phyloP scores from a whole-genome alignment of 1,140 invertebrate species.

The Psilanteris sp. region DNA sequence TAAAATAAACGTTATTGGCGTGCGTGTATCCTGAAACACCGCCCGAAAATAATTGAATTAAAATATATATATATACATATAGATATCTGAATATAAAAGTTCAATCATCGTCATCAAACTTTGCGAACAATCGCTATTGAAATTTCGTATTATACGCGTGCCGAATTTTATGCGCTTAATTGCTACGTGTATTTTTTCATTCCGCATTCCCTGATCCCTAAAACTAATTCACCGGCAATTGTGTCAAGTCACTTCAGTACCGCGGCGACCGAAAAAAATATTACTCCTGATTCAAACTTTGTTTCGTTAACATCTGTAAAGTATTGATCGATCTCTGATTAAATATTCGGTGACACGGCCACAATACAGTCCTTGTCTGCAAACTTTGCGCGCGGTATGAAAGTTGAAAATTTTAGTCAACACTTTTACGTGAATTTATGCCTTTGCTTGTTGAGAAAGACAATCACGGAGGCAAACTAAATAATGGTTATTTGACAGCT shows the following conservation, averaged over 20 bases:
- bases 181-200: not conserved
- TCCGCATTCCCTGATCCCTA: not conserved
- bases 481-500: constrained; percentile 52
- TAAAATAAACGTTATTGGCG: constrained; percentile 21
- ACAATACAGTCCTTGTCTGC: constrained; percentile 17
- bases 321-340: constrained; percentile 42
- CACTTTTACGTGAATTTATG: constrained; percentile 39
- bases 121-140: no score
- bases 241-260: not conserved
- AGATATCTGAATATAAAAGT: no score
- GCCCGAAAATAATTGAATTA: no score
- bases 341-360: constrained; percentile 45
- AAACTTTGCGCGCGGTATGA: constrained; percentile 21
- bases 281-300: constrained; percentile 33
- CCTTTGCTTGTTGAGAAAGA: constrained; percentile 22
- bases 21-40: no score
- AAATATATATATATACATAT: no score
- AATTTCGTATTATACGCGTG: no score
- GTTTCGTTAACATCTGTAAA: constrained; percentile 47
- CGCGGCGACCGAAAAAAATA: constrained; percentile 1
- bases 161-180: not conserved
- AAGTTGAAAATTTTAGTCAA: constrained; percentile 49
- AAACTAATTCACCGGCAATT: not conserved
- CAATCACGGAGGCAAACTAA: constrained; percentile 30
- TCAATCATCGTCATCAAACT: no score